phyloP scores from a whole-genome alignment of 2,113 vertebrate species.

The Tursiops truncatus region DNA sequence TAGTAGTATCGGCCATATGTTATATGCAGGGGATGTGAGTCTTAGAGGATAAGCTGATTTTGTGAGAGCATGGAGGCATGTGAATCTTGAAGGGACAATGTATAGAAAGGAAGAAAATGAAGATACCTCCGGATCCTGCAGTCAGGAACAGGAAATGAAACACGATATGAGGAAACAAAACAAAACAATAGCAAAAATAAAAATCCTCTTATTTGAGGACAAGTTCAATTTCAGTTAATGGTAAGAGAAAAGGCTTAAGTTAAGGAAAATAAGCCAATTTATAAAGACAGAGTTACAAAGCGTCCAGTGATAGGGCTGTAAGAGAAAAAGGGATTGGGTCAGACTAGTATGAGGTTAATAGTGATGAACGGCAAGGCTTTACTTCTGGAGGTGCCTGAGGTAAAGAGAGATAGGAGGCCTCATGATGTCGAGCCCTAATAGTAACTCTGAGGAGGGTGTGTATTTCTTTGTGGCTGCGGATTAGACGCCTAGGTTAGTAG shows the following conservation, averaged over 20 bases:
- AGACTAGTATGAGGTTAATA: background rate
- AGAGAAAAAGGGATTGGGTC: background rate
- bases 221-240: background rate
- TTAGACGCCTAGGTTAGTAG: background rate
- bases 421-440: no score
- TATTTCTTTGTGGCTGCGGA: background rate
- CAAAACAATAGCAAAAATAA: background rate
- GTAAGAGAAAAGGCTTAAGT: background rate
- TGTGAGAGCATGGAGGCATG: background rate
- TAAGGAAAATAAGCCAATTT: background rate
- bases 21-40: background rate
- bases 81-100: background rate
- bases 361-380: background rate
- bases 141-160: background rate
- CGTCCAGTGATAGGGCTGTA: background rate
- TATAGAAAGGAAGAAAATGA: background rate
- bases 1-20: background rate
- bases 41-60: background rate
- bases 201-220: background rate
- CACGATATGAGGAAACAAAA: background rate
- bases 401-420: background rate
- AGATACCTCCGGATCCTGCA: background rate
- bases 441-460: background rate
- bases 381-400: background rate
- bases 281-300: background rate